phyloP scores from a whole-genome alignment of 1,140 invertebrate genomes.

The Hyles euphorbiae region DNA sequence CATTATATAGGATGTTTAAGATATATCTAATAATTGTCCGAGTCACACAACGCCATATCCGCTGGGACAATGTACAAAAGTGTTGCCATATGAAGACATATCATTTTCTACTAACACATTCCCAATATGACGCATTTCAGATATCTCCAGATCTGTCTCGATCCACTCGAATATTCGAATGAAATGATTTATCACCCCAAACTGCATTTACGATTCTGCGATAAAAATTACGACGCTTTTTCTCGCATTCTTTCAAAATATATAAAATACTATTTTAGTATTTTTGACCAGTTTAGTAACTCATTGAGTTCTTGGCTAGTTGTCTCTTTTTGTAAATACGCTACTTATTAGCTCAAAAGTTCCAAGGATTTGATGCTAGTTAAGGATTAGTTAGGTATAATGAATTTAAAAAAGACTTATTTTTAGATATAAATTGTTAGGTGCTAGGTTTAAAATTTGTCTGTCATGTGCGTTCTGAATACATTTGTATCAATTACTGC shows the following conservation, averaged over 20 bases:
- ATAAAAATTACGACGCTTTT: background rate
- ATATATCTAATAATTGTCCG: too few relatives aligned
- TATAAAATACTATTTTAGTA: too few relatives aligned
- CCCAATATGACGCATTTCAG: slow-evolving; percentile 34
- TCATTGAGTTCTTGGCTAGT: slow-evolving; percentile 3
- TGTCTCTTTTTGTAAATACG: slow-evolving; percentile 28
- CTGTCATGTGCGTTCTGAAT: background rate
- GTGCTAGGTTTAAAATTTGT: slow-evolving; percentile 26
- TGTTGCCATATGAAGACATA: slow-evolving; percentile 64
- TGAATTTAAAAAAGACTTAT: slow-evolving; percentile 66
- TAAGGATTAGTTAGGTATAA: slow-evolving; percentile 39
- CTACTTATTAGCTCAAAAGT: slow-evolving; percentile 33
- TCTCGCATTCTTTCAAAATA: background rate
- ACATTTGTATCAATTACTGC: background rate
- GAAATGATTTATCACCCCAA: slow-evolving; percentile 16
- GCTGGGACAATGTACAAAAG: slow-evolving; percentile 22
- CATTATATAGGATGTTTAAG: too few relatives aligned
- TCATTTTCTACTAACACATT: slow-evolving; percentile 55
- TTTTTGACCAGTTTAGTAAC: too few relatives aligned
- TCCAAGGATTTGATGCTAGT: slow-evolving; percentile 56
- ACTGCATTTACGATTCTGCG: slow-evolving; percentile 13
- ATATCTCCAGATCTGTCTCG: background rate
- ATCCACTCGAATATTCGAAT: background rate
- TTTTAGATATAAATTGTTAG: slow-evolving; percentile 37
- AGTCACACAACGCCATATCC: too few relatives aligned